Percentiles rank a stretch among this genome's conserved stretches.
Evolutionary conservation across 35 echinoderm and acorn worm species (phyloP).

Genomic region (Anneissia japonica): DNA sequence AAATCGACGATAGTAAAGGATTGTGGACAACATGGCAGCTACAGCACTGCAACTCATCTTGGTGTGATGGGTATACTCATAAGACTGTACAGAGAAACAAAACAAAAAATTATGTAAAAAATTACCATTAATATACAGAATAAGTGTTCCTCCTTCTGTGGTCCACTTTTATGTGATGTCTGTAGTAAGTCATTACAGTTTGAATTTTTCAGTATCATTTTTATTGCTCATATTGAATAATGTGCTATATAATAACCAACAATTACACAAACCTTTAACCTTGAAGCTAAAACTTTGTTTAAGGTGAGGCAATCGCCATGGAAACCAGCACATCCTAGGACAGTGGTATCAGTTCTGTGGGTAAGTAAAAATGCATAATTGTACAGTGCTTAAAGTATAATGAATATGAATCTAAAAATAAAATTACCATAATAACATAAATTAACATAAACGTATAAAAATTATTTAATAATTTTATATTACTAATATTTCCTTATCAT

Average conservation of each 20-base stretch:
- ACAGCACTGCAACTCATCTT: conserved; percentile 89
- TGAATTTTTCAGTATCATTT: neutral
- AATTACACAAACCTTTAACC: conserved; percentile 98
- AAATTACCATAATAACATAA: no score
- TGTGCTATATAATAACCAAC: no score
- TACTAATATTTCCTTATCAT: no score
- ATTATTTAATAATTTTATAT: no score
- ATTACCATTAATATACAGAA: neutral
- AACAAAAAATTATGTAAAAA: neutral
- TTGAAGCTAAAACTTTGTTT: conserved; percentile 78
- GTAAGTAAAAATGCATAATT: neutral
- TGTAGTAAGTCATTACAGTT: neutral
- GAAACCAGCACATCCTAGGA: conserved; percentile 89
- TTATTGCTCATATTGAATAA: no score
- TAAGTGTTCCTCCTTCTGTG: no score
- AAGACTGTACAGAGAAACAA: conserved; percentile 51
- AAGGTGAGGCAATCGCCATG: conserved; percentile 97
- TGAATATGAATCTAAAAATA: no score
- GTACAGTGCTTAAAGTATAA: no score
- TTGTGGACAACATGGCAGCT: conserved; percentile 91
- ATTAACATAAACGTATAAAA: no score
- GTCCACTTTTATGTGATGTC: no score
- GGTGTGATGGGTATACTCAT: conserved; percentile 83
- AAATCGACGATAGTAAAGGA: conserved; percentile 90
- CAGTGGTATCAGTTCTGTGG: conserved; percentile 72